Conservation (phyloP, 2,113 vertebrate genomes). For the Zosterops pallidus region DNA sequence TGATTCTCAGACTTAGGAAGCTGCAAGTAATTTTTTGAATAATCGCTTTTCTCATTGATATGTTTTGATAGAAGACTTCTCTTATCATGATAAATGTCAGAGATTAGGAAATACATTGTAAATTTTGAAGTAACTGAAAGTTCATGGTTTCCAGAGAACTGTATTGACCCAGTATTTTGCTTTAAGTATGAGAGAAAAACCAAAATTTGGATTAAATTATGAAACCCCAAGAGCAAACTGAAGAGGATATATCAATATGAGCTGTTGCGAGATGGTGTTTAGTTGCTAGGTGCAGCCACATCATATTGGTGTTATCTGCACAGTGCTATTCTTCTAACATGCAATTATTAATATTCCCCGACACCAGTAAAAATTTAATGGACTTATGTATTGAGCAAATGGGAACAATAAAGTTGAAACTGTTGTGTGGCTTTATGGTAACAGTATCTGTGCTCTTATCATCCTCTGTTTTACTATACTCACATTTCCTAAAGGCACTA, state of each 20-base stretch:
- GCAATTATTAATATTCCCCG: not conserved
- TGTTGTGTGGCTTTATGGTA: not conserved
- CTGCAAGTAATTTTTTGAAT: not conserved
- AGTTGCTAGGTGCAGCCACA: not conserved
- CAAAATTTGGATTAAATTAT: not conserved
- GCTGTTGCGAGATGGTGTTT: not conserved
- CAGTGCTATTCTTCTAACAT: not conserved
- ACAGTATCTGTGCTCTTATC: not conserved
- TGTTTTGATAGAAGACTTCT: not conserved
- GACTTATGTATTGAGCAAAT: not conserved
- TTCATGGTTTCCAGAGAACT: not conserved
- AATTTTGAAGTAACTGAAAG: not conserved
- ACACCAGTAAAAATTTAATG: not conserved
- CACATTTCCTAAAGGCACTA: not conserved
- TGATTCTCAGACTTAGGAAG: not conserved
- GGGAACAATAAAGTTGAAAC: not conserved
- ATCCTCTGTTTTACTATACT: not conserved
- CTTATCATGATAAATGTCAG: not conserved
- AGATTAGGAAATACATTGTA: not conserved
- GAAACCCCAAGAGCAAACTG: not conserved
- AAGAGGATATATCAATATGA: not conserved
- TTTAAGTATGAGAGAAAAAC: not conserved
- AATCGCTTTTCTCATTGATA: not conserved
- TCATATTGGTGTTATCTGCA: not conserved
- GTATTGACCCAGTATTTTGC: not conserved